phyloP scores from a whole-genome alignment of 2,113 vertebrate genomes.

The Eurypyga helias region DNA sequence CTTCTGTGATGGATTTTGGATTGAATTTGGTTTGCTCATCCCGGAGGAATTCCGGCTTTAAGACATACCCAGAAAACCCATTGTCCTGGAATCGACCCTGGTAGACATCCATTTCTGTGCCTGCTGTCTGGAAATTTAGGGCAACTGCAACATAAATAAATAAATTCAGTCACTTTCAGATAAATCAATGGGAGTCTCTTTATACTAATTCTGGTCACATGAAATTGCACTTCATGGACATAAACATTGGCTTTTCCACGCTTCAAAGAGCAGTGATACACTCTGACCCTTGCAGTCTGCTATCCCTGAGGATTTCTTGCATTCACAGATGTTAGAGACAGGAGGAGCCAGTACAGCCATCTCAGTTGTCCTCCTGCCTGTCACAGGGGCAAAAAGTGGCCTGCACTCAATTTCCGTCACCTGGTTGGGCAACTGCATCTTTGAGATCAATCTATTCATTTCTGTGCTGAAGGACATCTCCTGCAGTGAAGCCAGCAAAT shows the following conservation, averaged over 20 bases:
- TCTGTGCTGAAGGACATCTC: background rate
- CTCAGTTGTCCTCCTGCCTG: background rate
- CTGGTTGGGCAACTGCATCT: background rate
- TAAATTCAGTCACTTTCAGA: background rate
- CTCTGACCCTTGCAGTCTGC: background rate
- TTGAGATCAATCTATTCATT: background rate
- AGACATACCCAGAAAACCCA: slow-evolving; percentile 86
- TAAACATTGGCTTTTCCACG: background rate
- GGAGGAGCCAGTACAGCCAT: background rate
- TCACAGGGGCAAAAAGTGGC: background rate
- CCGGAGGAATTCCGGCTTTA: slow-evolving; percentile 91
- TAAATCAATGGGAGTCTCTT: background rate
- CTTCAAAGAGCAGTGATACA: background rate
- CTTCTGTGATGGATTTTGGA: slow-evolving; percentile 76
- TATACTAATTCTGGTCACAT: background rate
- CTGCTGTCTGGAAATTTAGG: slow-evolving; percentile 93
- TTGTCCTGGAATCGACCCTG: slow-evolving; percentile 92
- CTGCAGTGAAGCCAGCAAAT: background rate
- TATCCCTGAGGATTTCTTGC: background rate
- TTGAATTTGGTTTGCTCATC: slow-evolving; percentile 83
- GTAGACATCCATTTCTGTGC: slow-evolving; percentile 92
- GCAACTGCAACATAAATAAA: slow-evolving; percentile 82
- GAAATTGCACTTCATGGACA: background rate
- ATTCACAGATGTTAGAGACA: background rate
- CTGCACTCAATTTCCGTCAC: background rate